phyloP scores from a whole-genome alignment of 2,888 invertebrate species.

The Taenaris catops region DNA sequence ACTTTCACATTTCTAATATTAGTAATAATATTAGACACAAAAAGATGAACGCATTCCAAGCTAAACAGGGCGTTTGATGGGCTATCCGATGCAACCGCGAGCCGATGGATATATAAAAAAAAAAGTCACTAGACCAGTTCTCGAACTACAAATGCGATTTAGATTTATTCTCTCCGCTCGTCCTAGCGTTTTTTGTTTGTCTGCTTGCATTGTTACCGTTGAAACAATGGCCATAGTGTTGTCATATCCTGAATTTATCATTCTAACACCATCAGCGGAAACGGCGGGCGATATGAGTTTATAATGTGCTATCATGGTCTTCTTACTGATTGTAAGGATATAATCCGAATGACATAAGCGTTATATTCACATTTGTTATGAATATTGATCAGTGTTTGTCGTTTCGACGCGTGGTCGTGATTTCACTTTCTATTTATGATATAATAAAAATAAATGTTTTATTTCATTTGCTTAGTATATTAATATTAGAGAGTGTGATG shows the following conservation, averaged over 20 bases:
- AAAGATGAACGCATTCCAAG: too few relatives aligned
- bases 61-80: too few relatives aligned
- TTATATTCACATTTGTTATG: constrained; percentile 34
- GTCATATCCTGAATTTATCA: constrained; percentile 75
- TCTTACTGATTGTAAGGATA: constrained; percentile 56
- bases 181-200: constrained; percentile 51
- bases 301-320: constrained; percentile 69
- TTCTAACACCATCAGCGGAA: constrained; percentile 76
- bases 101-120: constrained; percentile 14
- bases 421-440: constrained; percentile 29
- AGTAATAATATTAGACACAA: background rate
- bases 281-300: constrained; percentile 68
- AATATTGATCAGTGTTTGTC: constrained; percentile 31
- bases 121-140: constrained; percentile 46
- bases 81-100: constrained; percentile 10
- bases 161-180: constrained; percentile 65
- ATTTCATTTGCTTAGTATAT: too few relatives aligned
- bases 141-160: constrained; percentile 51
- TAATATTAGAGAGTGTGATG: too few relatives aligned
- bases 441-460: too few relatives aligned
- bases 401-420: constrained; percentile 28
- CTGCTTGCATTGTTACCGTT: constrained; percentile 63
- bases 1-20: too few relatives aligned
- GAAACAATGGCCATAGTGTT: constrained; percentile 66
- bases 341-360: constrained; percentile 56